Base-by-base conservation (phyloP, 2,888 invertebrate genomes). In the Tiliacea citrago region DNA sequence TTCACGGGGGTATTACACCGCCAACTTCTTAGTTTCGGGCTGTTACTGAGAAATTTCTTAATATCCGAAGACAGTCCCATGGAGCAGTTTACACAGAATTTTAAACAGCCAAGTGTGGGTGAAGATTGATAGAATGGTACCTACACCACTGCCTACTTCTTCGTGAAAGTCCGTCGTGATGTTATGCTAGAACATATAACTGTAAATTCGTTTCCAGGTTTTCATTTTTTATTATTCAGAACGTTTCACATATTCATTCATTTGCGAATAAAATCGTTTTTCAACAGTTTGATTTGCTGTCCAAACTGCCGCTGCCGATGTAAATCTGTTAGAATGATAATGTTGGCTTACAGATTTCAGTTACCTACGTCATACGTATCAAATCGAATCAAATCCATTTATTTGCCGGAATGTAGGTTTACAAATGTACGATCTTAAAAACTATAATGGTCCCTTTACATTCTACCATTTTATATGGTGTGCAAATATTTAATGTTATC, bases 231-330 rank as follows among this genome's bases (percentile, higher is more conserved):
- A 24, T 42, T 47, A 55, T 42, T 21, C 47, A 47, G 45, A 29
- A n/a, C 12, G 13, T 18, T 75, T n/a, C 51, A 7, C 45, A 39
- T 68, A 29, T 51, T 66, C 29, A 39, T 13, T 5, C n/a, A n/a
- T 75, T 49, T 21, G 77, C 16, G 60, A 75, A 77, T 69, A 49
- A 60, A 77, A 53, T 45, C n/a, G 39, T 53, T 55, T 68, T 29
- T 39, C 47, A 45, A 29, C 29, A 10, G 60, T 75, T 77, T 68
- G 60, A 7, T 68, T 61, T 55, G 42, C 39, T 53, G 47, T 68
- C 18, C 8, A 61, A 68, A 61, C 24, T n/a, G 39, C 12, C 21
- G 45, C 24, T 51, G 18, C 10, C 6, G 1, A 39, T 35, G 18
- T 21, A 47, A 47, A 35, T 21, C 24, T 42, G 13, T 8, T 3